Conservation (phyloP, 2,888 invertebrate species). For the Trachelus tabidus region DNA sequence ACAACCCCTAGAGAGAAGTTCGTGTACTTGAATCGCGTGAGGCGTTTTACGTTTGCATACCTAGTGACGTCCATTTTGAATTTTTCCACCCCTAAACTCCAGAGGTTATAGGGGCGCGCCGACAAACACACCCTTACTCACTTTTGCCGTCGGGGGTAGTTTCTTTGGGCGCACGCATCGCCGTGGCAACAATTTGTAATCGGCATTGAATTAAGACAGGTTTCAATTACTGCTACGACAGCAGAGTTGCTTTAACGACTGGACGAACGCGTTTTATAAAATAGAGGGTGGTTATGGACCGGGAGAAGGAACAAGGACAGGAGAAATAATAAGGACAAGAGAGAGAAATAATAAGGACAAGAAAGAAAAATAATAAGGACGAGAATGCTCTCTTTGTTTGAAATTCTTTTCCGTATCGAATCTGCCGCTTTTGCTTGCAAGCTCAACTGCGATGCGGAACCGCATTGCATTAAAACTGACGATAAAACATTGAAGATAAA, state of each 20-base stretch:
- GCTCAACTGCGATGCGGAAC: not conserved
- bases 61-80: not conserved
- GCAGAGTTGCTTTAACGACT: too few species aligned
- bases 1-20: not conserved
- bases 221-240: not conserved
- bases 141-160: not conserved
- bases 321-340: not conserved
- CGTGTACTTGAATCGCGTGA: not conserved
- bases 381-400: not conserved
- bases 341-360: not conserved
- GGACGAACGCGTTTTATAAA: slow-evolving; percentile 5
- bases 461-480: not conserved
- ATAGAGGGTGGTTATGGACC: not conserved
- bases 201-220: slow-evolving; percentile 1
- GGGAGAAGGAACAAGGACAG: not conserved
- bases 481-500: not conserved
- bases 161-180: not conserved
- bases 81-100: not conserved
- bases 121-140: not conserved
- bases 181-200: not conserved
- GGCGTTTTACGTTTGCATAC: not conserved
- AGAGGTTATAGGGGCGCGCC: not conserved
- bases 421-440: not conserved
- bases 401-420: not conserved
- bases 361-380: not conserved